A percentile compares a stretch with the other conserved stretches of the same genome.
Evolutionary conservation across 2,797 vertebrate species (phyloP).

Genomic region (Allobates femoralis): DNA sequence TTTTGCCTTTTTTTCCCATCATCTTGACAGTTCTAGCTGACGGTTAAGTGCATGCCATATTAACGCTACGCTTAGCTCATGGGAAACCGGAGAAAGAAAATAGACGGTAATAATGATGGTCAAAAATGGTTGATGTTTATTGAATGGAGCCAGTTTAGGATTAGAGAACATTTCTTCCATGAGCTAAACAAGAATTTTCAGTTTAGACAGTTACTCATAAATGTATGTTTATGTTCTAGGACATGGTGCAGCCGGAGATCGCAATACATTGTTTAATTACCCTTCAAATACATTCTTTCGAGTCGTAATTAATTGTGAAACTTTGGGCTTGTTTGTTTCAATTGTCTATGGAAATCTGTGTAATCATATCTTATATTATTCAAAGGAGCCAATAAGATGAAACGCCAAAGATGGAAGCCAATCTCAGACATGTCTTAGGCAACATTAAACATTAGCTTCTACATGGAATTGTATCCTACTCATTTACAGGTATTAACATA

Average conservation of each 20-base stretch:
- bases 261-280: neutral
- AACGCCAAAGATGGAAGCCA: neutral
- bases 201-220: neutral
- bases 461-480: too few species aligned
- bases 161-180: neutral
- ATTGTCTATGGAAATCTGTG: neutral
- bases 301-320: neutral
- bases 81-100: neutral
- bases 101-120: neutral
- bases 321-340: neutral
- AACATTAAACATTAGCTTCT: too few species aligned
- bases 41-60: constrained; percentile 36
- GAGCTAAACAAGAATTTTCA: neutral
- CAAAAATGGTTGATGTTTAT: neutral
- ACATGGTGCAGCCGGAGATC: neutral
- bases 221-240: neutral
- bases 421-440: neutral
- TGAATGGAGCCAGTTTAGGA: neutral
- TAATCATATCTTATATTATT: neutral
- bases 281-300: neutral
- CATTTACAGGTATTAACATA: too few species aligned
- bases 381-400: neutral
- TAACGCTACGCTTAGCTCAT: neutral
- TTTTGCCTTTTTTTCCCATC: neutral
- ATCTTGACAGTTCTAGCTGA: constrained; percentile 12